Conservation (phyloP, 2,113 vertebrate species). For the Caracal caracal region DNA sequence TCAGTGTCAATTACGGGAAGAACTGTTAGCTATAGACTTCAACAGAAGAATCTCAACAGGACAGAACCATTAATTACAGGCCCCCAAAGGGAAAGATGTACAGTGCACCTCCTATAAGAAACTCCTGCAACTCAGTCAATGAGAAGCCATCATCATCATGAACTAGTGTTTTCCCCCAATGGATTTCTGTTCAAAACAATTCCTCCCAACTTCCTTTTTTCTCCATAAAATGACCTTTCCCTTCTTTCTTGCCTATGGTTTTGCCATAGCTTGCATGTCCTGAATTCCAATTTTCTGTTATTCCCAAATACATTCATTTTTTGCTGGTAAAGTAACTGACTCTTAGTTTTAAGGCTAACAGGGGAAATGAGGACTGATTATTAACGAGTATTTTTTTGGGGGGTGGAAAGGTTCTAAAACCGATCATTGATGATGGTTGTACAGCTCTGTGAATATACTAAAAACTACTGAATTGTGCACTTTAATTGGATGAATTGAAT, state of each 20-base stretch:
- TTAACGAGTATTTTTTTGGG: neutral
- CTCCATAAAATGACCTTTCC: neutral
- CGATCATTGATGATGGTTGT: neutral
- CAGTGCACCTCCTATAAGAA: neutral
- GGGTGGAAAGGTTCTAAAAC: neutral
- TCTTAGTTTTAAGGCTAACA: neutral
- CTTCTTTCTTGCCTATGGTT: neutral
- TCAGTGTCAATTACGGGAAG: neutral
- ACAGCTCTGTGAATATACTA: neutral
- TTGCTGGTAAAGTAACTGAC: neutral
- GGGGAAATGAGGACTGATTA: neutral
- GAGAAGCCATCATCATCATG: neutral
- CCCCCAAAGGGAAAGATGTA: neutral
- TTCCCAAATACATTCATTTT: neutral
- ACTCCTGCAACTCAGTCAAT: neutral
- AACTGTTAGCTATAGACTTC: neutral
- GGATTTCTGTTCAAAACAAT: neutral
- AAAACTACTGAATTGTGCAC: neutral
- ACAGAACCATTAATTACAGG: neutral
- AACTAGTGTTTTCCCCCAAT: neutral
- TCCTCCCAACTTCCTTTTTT: neutral
- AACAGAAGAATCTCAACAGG: neutral
- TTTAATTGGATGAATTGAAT: neutral
- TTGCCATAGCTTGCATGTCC: neutral
- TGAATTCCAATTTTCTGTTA: neutral